Conservation (phyloP, 2,113 vertebrate genomes). For the Phalacrocorax carbo region DNA sequence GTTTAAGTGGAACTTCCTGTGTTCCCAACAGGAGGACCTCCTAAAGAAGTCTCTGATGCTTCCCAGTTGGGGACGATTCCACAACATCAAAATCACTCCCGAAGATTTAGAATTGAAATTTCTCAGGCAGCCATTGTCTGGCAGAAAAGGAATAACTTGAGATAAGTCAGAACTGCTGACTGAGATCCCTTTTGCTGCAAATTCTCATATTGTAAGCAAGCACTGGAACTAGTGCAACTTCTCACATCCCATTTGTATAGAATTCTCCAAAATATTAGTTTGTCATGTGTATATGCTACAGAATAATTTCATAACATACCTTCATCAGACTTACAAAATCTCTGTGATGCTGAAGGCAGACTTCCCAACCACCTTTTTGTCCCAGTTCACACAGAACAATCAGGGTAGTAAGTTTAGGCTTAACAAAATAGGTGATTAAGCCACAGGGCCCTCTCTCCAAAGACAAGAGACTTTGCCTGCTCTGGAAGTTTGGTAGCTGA, state of each 20-base stretch:
- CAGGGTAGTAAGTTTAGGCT: background rate
- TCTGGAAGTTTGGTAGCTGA: background rate
- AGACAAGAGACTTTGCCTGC: background rate
- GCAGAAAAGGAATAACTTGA: rapidly evolving
- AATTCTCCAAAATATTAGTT: background rate
- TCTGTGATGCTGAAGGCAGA: background rate
- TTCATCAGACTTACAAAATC: background rate
- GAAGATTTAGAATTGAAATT: background rate
- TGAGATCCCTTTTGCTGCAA: background rate
- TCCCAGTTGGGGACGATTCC: background rate
- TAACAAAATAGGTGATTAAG: background rate
- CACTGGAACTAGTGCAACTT: background rate
- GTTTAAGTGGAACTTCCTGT: too few species aligned
- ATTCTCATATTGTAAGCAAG: background rate
- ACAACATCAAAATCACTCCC: background rate
- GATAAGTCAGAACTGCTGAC: background rate
- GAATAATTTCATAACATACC: background rate
- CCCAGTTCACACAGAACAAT: background rate
- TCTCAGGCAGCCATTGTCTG: background rate
- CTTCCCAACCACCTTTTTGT: background rate
- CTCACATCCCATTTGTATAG: too few species aligned
- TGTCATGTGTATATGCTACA: background rate
- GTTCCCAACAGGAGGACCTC: background rate
- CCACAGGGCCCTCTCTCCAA: background rate
- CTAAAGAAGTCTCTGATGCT: background rate